Base-by-base conservation (phyloP, 2,113 vertebrate genomes). In the Chaetodon auriga region DNA sequence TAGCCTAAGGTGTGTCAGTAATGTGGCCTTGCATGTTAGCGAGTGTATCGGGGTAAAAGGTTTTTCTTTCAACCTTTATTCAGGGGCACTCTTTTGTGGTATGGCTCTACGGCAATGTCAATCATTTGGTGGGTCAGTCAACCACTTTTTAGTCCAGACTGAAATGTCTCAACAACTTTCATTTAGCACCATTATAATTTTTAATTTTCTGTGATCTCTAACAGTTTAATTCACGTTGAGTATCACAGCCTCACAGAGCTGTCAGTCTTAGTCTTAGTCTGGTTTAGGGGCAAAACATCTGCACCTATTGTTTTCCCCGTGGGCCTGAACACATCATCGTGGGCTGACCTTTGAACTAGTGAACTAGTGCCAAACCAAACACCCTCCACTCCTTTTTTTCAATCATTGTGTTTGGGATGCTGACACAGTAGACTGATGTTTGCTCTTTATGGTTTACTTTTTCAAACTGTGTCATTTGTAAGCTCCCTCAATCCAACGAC, bases 1-100 rank as follows among this genome's bases (percentile, higher is more conserved):
- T 75, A 49, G 72, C 80, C 76, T 73, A 57, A 61, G 73, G 63
- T 83, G 83, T 41, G 48, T 69, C 23, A 55, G 41, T 66, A 57
- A 66, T 74, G 41, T 72, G 23, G 36, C 14, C 46, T 21, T 30
- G 58, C 49, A 54, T 55, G 45, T 68, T 30, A 53, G 41, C 60
- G 19, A 61, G 55, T 21, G 51, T 1, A 57, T 41, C 41, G 5
- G 49, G 19, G 23, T 58, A 15, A n/a, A 25, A 0, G 6, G 5
- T 9, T 65, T 64, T 64, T 51, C 69, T 30, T 30, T 3, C 3
- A 30, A 1, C 30, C 30, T 30, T 30, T 2, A 30, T 30, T 23
- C 3, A 30, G 36, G 15, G 21, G 9, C 13, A 25, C 3, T n/a
- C 23, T 41, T 55, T 55, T 21, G 11, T n/a, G 0, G 3, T 46